Base-by-base conservation (phyloP, 2,113 vertebrate genomes). In the Ranitomeya imitator region DNA sequence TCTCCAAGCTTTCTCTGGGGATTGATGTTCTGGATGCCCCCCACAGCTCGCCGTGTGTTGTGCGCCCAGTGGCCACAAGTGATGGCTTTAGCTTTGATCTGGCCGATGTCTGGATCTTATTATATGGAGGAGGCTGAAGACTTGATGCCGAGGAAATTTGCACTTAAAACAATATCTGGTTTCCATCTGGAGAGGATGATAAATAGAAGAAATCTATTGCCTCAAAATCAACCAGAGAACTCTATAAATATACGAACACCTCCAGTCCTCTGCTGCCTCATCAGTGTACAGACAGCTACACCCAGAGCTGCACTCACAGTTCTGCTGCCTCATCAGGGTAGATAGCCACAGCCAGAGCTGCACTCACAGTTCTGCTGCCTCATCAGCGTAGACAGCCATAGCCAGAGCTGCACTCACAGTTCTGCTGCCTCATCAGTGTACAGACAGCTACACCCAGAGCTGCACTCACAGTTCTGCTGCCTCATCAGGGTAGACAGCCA, bases 151-250 rank as follows among this genome's bases (percentile, higher is more conserved):
- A 71, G 83, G 83, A 85, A 74, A 85, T 76, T 77, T 85, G 55
- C 84, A 85, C 84, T 85, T 85, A 45, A 85, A 77, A 77, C 63
- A 57, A 71, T 23, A 37, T 86, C 71, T 86, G 85, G 71, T 21
- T 78, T 59, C 73, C 85, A 86, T 86, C 73, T 86, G 85, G 85
- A 52, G 21, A 67, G n/a, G 52, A 59, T 60, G 71, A n/a, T 5
- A 18, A 57, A 60, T 45, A 23, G 19, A 26, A 9, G 14, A 6
- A 73, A 31, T 85, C 63, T 21, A 7, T 73, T 52, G 13, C 52
- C 51, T 23, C 59, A 6, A 60, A 23, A 26, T 54, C 84, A 76
- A 37, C 14, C 14, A 51, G 65, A 60, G 67, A 69, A 60, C 69
- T 85, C 65, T 4, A 37, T 37, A 85, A 60, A 18, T 6, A 59